A percentile compares a stretch with the other conserved stretches of the same genome.
phyloP scores from a whole-genome alignment of 2,113 vertebrate genomes.

The Triplophysa rosa region DNA sequence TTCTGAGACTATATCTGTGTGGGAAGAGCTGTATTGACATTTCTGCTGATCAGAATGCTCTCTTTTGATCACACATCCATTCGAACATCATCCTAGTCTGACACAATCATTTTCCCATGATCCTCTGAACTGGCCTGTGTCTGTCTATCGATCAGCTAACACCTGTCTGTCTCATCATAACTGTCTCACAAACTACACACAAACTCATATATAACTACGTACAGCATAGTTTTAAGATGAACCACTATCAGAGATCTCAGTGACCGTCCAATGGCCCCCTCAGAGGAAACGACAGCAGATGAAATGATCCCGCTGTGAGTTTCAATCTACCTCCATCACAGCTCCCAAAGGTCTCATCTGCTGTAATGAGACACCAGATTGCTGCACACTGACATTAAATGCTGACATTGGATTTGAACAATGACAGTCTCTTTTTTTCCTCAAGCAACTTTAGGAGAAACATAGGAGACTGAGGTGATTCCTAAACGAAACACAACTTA shows the following conservation, averaged over 20 bases:
- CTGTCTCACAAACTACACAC: not conserved
- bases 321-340: conserved; percentile 46
- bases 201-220: not conserved
- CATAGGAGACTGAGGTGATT: too few relatives aligned
- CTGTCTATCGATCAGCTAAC: not conserved
- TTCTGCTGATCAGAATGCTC: conserved; percentile 33
- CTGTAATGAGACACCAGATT: not conserved
- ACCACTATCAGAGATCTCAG: conserved; percentile 21
- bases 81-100: conserved; percentile 37
- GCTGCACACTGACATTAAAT: not conserved
- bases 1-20: not conserved
- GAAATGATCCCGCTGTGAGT: conserved; percentile 48
- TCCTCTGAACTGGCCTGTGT: not conserved
- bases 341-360: conserved; percentile 29
- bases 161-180: not conserved
- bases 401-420: not conserved
- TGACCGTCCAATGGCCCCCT: not conserved
- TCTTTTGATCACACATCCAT: conserved; percentile 7
- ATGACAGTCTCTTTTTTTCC: too few relatives aligned
- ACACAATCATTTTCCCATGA: conserved; percentile 54
- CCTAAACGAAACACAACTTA: too few relatives aligned
- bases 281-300: conserved; percentile 41
- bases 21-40: conserved; percentile 55
- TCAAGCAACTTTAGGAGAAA: too few relatives aligned
- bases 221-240: conserved; percentile 3